A percentile compares a stretch with the other conserved stretches of the same genome.
Conservation (phyloP, 2,888 invertebrate species). For the Rhamphomyia laevipes region DNA sequence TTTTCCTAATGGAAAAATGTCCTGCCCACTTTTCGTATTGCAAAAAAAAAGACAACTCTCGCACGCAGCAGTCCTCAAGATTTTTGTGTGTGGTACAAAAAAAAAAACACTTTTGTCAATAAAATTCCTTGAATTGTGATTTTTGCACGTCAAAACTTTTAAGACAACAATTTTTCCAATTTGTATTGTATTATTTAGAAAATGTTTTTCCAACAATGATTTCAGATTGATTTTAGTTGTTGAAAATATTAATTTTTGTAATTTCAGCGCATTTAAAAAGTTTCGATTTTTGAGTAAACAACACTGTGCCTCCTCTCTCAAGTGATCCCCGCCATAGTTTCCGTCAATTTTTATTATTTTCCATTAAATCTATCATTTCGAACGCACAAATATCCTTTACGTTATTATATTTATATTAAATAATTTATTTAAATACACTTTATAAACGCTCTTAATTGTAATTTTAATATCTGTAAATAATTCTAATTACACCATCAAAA, state of each 20-base stretch:
- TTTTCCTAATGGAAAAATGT: conserved; percentile 4
- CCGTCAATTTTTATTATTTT: conserved; percentile 8
- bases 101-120: conserved; percentile 1
- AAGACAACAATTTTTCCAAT: neutral
- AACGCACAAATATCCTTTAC: neutral
- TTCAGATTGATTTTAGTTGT: too few species aligned
- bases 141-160: neutral
- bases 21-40: conserved; percentile 10
- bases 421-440: neutral
- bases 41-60: neutral
- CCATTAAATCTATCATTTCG: neutral
- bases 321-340: conserved; percentile 23
- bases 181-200: too few species aligned
- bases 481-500: conserved; percentile 26
- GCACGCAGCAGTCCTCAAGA: neutral
- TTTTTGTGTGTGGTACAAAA: neutral
- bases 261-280: neutral
- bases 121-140: neutral
- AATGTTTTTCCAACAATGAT: too few species aligned
- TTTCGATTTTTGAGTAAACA: conserved; percentile 18
- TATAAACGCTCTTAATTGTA: neutral
- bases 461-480: neutral
- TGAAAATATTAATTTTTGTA: neutral
- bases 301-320: conserved; percentile 17
- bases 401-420: neutral